Evolutionary conservation across 2,888 invertebrate species (phyloP).

Genomic region (Dromius quadrimaculatus): DNA sequence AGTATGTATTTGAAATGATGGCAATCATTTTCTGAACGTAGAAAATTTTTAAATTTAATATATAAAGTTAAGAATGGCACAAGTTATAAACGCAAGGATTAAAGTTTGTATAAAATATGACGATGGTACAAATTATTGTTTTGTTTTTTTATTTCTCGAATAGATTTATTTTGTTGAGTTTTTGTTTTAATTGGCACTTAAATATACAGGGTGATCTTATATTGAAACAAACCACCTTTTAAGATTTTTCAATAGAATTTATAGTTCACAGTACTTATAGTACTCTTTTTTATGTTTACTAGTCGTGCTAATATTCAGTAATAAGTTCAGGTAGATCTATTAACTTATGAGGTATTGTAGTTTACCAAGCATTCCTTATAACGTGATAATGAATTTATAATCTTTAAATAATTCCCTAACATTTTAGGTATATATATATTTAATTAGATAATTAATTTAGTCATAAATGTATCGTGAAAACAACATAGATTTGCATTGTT

Average conservation of each 20-base stretch:
- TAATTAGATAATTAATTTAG: too few relatives aligned
- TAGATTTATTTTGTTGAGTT: not conserved
- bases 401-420: constrained; percentile 6
- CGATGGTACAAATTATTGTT: constrained; percentile 9
- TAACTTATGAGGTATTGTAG: constrained; percentile 22
- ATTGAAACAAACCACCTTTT: too few relatives aligned
- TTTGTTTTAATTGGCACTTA: too few relatives aligned
- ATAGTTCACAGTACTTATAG: too few relatives aligned
- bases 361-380: constrained; percentile 37
- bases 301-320: too few relatives aligned
- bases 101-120: constrained; percentile 5
- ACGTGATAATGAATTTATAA: constrained; percentile 25
- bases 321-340: too few relatives aligned
- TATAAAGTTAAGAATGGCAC: constrained; percentile 42
- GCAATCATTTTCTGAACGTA: constrained; percentile 43
- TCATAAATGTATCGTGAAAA: not conserved
- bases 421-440: not conserved
- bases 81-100: constrained; percentile 46
- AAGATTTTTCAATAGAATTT: too few relatives aligned
- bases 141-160: constrained; percentile 4
- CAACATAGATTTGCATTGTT: not conserved
- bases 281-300: too few relatives aligned
- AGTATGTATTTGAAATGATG: constrained; percentile 36
- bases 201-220: too few relatives aligned
- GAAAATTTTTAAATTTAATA: constrained; percentile 14